These are phyloP conservation scores for Notoglanidium macrostoma DNA, from an alignment of 2,797 vertebrate genomes.

Conservation along the genomic window DNA sequence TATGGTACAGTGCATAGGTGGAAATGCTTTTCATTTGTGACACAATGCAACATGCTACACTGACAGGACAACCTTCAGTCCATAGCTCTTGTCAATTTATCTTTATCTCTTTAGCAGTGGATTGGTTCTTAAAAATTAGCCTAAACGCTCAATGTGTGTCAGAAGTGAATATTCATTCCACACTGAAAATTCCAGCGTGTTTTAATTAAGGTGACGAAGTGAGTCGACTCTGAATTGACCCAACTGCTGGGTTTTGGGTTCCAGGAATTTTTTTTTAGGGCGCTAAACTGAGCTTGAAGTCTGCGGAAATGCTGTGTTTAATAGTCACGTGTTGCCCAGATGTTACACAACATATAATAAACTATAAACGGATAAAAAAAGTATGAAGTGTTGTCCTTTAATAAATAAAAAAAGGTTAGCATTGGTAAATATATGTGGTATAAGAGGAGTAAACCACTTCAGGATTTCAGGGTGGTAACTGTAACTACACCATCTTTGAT, in stretches of 20 bases:
- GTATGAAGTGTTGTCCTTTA: not conserved
- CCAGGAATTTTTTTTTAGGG: too few species aligned
- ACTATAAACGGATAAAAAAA: not conserved
- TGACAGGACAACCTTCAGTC: not conserved
- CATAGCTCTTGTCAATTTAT: not conserved
- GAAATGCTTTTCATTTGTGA: not conserved
- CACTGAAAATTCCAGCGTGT: too few species aligned
- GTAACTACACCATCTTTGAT: not conserved
- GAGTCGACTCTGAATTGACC: too few species aligned
- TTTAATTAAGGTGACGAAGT: too few species aligned
- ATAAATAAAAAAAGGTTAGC: not conserved
- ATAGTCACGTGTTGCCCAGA: not conserved
- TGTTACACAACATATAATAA: not conserved
- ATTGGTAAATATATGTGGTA: not conserved
- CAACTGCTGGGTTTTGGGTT: too few species aligned
- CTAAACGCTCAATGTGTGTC: not conserved
- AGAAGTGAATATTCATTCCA: not conserved
- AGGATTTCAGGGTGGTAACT: not conserved
- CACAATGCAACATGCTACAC: not conserved
- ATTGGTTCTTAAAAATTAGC: not conserved
- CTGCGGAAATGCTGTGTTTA: not conserved
- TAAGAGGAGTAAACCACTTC: not conserved
- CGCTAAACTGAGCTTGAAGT: not conserved
- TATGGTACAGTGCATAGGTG: not conserved
- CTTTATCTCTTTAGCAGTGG: not conserved